phyloP scores from a whole-genome alignment of 2,113 vertebrate genomes.

The Solea senegalensis region DNA sequence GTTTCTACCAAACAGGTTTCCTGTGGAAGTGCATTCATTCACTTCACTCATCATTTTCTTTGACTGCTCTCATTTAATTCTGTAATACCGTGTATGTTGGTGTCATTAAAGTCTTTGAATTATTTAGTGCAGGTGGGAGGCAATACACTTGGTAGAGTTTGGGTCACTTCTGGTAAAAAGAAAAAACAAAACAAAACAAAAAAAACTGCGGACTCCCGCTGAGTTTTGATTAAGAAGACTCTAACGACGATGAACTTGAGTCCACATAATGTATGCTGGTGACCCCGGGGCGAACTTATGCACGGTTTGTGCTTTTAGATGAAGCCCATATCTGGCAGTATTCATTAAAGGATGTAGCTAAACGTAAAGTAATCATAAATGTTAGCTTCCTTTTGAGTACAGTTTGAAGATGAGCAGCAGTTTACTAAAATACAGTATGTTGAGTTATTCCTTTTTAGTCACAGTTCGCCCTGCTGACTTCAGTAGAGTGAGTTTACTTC shows the following conservation, averaged over 20 bases:
- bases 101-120: slow-evolving; percentile 45
- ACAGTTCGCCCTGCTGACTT: slow-evolving; percentile 53
- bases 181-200: no score
- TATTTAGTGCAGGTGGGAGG: slow-evolving; percentile 33
- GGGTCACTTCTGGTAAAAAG: slow-evolving; percentile 28
- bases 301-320: slow-evolving; percentile 53
- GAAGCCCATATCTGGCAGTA: slow-evolving; percentile 25
- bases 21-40: slow-evolving; percentile 51
- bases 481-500: slow-evolving; percentile 50
- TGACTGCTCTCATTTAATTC: slow-evolving; percentile 55
- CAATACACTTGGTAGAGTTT: slow-evolving; percentile 34
- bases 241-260: slow-evolving; percentile 39
- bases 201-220: slow-evolving; percentile 20
- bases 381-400: slow-evolving; percentile 59
- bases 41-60: slow-evolving; percentile 54
- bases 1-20: slow-evolving; percentile 64
- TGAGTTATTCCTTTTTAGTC: slow-evolving; percentile 40
- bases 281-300: slow-evolving; percentile 47
- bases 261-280: slow-evolving; percentile 45
- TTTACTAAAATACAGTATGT: slow-evolving; percentile 52
- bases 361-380: slow-evolving; percentile 64
- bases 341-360: slow-evolving; percentile 49
- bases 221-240: slow-evolving; percentile 50
- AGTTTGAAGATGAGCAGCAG: slow-evolving; percentile 49
- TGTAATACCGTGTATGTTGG: slow-evolving; percentile 60